Percentiles rank a stretch among this genome's conserved stretches.
Evolutionary conservation across 2,888 invertebrate genomes (phyloP).

Genomic region (Tenthredo amoena): DNA sequence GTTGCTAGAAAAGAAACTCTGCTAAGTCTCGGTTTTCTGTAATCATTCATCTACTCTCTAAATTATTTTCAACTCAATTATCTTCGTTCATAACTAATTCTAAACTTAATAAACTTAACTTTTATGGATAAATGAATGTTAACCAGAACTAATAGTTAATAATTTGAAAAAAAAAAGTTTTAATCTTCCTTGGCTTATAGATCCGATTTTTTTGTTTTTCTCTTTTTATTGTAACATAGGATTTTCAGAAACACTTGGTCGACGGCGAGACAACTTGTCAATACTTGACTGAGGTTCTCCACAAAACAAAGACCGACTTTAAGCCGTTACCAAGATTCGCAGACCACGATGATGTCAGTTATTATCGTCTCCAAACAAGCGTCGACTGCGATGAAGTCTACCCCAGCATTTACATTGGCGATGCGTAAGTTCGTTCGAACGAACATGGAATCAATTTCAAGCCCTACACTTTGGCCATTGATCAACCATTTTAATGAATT

Average conservation of each 20-base stretch:
- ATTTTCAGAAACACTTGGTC: constrained; percentile 66
- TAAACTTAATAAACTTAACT: no score
- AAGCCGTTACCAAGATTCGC: constrained; percentile 68
- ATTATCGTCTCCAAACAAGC: constrained; percentile 72
- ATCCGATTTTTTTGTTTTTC: neutral
- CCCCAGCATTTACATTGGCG: constrained; percentile 86
- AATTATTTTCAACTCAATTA: no score
- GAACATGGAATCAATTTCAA: constrained; percentile 28
- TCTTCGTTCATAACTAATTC: no score
- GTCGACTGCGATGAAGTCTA: constrained; percentile 89
- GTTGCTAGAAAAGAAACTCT: no score
- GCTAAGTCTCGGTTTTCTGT: no score
- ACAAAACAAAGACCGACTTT: constrained; percentile 62
- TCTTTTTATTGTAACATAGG: constrained; percentile 56
- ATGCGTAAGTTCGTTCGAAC: constrained; percentile 81
- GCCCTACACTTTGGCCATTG: neutral
- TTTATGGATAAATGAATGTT: no score
- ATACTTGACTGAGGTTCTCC: constrained; percentile 59
- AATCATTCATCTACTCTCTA: no score
- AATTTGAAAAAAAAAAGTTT: neutral
- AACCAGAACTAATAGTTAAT: no score
- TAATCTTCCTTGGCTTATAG: neutral
- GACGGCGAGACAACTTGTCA: constrained; percentile 67
- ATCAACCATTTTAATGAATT: neutral
- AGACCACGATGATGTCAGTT: constrained; percentile 62